These are phyloP conservation scores for Gadus chalcogrammus DNA, from an alignment of 2,113 vertebrate genomes.

Conservation along the genomic window DNA sequence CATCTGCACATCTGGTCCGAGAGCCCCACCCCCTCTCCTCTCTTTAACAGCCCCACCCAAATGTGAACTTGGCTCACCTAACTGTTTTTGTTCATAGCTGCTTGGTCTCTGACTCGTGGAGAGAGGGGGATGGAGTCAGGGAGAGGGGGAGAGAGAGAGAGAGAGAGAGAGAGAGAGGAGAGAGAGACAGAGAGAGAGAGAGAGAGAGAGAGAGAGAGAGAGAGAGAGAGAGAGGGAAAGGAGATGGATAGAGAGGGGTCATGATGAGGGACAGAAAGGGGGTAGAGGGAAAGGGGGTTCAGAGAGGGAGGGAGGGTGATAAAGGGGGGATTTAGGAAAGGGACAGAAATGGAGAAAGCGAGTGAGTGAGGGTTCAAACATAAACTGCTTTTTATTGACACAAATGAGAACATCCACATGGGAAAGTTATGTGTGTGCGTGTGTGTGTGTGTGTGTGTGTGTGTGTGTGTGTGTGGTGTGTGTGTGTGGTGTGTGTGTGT, in stretches of 20 bases:
- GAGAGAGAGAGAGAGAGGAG: conserved; percentile 23
- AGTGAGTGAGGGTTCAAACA: conserved; percentile 20
- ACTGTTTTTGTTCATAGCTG: conserved; percentile 68
- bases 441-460: not conserved
- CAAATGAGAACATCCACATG: conserved; percentile 52
- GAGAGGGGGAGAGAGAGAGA: conserved; percentile 3
- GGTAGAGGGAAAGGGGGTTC: not conserved
- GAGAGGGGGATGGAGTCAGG: conserved; percentile 16
- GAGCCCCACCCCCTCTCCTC: conserved; percentile 44
- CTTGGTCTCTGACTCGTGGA: conserved; percentile 30
- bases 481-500: not conserved
- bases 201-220: conserved; percentile 3
- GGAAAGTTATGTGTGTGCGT: conserved; percentile 17
- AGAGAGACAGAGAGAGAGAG: not conserved
- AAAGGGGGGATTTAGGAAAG: no score
- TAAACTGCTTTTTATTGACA: conserved; percentile 54
- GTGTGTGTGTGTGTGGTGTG: conserved; percentile 7
- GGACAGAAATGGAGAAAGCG: no score
- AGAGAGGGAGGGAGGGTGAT: no score
- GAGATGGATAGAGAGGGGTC: no score
- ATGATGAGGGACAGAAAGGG: not conserved
- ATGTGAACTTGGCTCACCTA: conserved; percentile 68
- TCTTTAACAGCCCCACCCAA: conserved; percentile 60
- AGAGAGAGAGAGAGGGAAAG: not conserved
- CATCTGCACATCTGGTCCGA: conserved; percentile 64